These are phyloP conservation scores for Trematomus bernacchii DNA, from an alignment of 2,797 vertebrate genomes.

Conservation along the genomic window DNA sequence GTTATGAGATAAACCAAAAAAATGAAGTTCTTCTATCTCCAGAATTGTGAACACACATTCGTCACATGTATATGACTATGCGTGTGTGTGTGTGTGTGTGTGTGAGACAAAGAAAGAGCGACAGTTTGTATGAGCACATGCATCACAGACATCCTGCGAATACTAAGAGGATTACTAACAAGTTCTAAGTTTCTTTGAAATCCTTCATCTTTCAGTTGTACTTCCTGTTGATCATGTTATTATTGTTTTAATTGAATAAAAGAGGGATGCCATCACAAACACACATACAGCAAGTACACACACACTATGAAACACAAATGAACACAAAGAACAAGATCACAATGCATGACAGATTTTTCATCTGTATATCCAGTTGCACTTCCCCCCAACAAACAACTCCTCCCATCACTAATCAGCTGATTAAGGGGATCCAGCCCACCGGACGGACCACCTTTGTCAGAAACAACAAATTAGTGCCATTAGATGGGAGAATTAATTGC, in stretches of 20 bases:
- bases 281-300: constrained; percentile 32
- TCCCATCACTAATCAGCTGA: constrained; percentile 77
- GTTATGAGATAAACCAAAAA: constrained; percentile 74
- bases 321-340: constrained; percentile 67
- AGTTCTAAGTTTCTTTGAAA: constrained; percentile 89
- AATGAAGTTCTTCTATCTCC: constrained; percentile 45
- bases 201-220: constrained; percentile 84
- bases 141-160: constrained; percentile 72
- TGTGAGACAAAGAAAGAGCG: constrained; percentile 17
- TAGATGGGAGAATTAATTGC: constrained; percentile 84
- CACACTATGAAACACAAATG: constrained; percentile 37
- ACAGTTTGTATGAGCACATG: constrained; percentile 14
- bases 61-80: too few species aligned
- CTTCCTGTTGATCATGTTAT: constrained; percentile 83
- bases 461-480: constrained; percentile 85
- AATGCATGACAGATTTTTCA: constrained; percentile 68
- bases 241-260: constrained; percentile 85
- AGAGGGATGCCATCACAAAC: constrained; percentile 46
- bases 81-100: constrained; percentile 4
- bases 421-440: constrained; percentile 72
- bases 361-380: constrained; percentile 60
- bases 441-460: constrained; percentile 81
- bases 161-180: constrained; percentile 86
- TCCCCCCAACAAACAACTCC: constrained; percentile 58
- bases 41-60: constrained; percentile 33